These are phyloP conservation scores for Drosophila mayri DNA, from an alignment of 1,140 invertebrate genomes.

Conservation along the genomic window DNA sequence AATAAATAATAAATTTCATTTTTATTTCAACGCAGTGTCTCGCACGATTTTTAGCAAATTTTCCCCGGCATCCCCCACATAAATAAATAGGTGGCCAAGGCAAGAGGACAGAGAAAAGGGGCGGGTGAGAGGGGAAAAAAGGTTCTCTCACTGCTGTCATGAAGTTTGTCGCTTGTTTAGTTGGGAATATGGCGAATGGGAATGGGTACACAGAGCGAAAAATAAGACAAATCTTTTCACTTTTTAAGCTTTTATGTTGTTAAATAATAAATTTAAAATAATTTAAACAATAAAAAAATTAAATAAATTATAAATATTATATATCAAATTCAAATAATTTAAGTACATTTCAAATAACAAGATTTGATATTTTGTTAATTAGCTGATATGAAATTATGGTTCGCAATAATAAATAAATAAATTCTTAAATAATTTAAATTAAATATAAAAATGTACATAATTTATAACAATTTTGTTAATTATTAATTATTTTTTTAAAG, in stretches of 20 bases:
- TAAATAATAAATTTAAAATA: no score
- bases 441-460: no score
- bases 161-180: constrained; percentile 71
- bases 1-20: constrained; percentile 82
- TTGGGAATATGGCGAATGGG: constrained; percentile 20
- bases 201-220: neutral
- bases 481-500: neutral
- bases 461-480: neutral
- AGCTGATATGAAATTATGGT: no score
- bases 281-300: no score
- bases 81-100: constrained; percentile 64
- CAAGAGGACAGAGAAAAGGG: neutral
- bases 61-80: constrained; percentile 44
- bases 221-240: neutral
- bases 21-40: constrained; percentile 70
- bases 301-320: no score
- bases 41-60: constrained; percentile 68
- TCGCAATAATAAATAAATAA: no score
- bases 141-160: constrained; percentile 53
- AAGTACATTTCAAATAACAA: neutral
- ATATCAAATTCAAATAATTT: no score
- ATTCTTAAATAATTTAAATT: no score
- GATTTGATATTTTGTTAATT: no score
- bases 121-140: constrained; percentile 10
- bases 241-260: no score